These are phyloP conservation scores for Acanthopleura granulata DNA, from an alignment of 2,888 invertebrate genomes.

Conservation along the genomic window DNA sequence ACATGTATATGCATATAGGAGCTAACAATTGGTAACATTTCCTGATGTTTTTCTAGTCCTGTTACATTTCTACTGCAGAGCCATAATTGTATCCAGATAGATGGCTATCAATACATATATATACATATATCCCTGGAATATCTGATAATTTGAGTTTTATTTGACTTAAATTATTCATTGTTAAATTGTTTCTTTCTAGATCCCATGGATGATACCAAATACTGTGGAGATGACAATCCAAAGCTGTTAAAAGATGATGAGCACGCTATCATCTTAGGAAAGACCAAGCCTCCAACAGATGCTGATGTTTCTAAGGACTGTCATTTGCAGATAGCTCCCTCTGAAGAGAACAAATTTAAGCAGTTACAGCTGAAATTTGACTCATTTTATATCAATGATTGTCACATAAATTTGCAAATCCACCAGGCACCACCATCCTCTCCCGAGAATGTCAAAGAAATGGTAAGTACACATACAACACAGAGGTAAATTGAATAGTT, in stretches of 20 bases:
- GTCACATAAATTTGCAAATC: neutral
- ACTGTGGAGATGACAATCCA: neutral
- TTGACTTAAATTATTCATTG: no score
- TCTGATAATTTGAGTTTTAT: no score
- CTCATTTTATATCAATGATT: constrained; percentile 2
- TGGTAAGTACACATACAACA: constrained; percentile 11
- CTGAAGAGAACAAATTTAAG: constrained; percentile 2
- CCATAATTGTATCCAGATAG: no score
- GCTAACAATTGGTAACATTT: no score
- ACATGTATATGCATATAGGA: no score
- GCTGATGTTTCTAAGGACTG: neutral
- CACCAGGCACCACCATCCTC: neutral
- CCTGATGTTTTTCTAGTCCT: no score
- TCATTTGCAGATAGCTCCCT: neutral
- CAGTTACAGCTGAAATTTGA: neutral
- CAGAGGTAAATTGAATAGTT: no score
- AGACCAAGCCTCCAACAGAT: neutral
- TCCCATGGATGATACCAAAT: neutral
- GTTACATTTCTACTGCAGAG: no score
- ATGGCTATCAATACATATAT: no score
- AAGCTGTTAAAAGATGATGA: constrained; percentile 2
- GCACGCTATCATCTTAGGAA: constrained; percentile 1
- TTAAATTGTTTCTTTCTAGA: constrained; percentile 3
- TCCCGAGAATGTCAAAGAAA: neutral
- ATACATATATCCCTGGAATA: no score